Conservation (phyloP, 2,797 vertebrate genomes). For the Chanos chanos region DNA sequence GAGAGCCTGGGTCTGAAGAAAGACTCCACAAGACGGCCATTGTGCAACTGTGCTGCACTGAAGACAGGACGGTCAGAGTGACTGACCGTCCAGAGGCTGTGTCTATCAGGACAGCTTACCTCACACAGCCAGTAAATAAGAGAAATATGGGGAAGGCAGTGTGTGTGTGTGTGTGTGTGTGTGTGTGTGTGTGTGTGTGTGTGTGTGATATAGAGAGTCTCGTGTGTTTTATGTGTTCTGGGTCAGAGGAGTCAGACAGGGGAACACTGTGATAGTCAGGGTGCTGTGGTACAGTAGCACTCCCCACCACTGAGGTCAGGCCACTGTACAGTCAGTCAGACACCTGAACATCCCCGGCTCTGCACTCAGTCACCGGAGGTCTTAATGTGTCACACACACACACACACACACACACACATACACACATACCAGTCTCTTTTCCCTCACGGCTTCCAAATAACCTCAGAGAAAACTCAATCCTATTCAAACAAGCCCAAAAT, state of each 20-base stretch:
- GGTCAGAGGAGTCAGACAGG: not conserved
- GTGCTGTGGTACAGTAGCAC: too few relatives aligned
- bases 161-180: not conserved
- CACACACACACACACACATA: too few relatives aligned
- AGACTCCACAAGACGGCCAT: conserved; percentile 27
- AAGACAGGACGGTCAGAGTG: too few relatives aligned
- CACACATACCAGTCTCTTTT: not conserved
- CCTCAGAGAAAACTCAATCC: conserved; percentile 7
- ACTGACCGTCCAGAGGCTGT: not conserved
- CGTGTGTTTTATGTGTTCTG: too few relatives aligned
- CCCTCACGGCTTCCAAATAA: conserved; percentile 8
- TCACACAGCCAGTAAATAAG: too few relatives aligned
- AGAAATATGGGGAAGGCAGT: not conserved
- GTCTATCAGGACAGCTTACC: too few relatives aligned
- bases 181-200: conserved; percentile 7
- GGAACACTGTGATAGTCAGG: not conserved
- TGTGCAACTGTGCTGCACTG: too few relatives aligned
- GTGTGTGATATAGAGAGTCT: not conserved
- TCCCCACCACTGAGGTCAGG: too few relatives aligned
- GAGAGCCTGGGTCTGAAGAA: conserved; percentile 1
- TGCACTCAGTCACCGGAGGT: too few relatives aligned
- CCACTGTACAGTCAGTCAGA: too few relatives aligned
- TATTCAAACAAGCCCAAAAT: conserved; percentile 13
- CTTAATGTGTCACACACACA: too few relatives aligned
- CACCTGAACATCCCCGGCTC: too few relatives aligned